Conservation (phyloP, 2,888 invertebrate genomes). For the Erebia epiphron region DNA sequence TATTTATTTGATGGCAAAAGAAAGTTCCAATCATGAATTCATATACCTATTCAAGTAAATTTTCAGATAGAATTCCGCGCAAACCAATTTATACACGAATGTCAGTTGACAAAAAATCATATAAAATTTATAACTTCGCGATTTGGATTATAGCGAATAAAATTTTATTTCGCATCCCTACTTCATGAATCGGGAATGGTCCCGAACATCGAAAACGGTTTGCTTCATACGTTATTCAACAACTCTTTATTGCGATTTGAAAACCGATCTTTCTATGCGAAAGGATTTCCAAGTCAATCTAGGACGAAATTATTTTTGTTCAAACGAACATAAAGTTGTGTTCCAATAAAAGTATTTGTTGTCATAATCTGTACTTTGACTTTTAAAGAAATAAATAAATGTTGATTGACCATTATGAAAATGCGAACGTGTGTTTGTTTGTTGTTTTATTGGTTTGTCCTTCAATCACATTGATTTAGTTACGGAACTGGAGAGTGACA, state of each 20-base stretch:
- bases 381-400: no score
- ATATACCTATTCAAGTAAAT: background rate
- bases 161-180: slow-evolving; percentile 25
- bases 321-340: background rate
- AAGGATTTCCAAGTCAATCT: slow-evolving; percentile 17
- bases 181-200: slow-evolving; percentile 24
- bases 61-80: slow-evolving; percentile 2
- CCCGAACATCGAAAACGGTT: slow-evolving; percentile 26
- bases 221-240: slow-evolving; percentile 29
- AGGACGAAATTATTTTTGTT: slow-evolving; percentile 11
- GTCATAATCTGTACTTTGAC: no score
- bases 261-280: slow-evolving; percentile 23
- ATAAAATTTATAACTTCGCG: slow-evolving; percentile 13
- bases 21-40: background rate
- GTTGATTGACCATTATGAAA: no score
- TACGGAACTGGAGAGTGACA: no score
- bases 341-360: no score
- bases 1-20: background rate
- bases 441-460: no score
- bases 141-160: slow-evolving; percentile 19
- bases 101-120: slow-evolving; percentile 17
- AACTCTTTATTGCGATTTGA: slow-evolving; percentile 30
- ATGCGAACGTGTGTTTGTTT: no score
- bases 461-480: no score
- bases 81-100: slow-evolving; percentile 7